phyloP scores from a whole-genome alignment of 2,888 invertebrate genomes.

The Tryphoninae sp. region DNA sequence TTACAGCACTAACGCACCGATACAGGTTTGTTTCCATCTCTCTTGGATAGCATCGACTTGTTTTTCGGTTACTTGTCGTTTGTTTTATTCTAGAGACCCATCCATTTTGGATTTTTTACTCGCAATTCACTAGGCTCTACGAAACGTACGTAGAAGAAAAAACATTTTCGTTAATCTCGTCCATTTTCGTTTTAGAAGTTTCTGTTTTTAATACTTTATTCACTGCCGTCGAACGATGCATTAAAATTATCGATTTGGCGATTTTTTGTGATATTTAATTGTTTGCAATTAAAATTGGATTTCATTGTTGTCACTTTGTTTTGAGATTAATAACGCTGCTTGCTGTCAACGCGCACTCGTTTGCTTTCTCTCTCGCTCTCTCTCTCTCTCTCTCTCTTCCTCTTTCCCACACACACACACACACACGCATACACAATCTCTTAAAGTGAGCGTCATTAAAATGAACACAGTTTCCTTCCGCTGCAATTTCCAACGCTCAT shows the following conservation, averaged over 20 bases:
- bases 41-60: conserved; percentile 1
- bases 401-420: no score
- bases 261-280: conserved; percentile 16
- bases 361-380: neutral
- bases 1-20: conserved; percentile 25
- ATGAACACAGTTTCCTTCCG: conserved; percentile 34
- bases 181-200: conserved; percentile 33
- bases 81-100: conserved; percentile 25
- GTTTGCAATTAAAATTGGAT: conserved; percentile 42
- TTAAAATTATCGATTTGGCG: conserved; percentile 24
- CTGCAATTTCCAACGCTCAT: conserved; percentile 24
- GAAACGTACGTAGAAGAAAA: conserved; percentile 59
- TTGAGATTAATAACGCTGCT: conserved; percentile 15
- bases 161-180: conserved; percentile 60
- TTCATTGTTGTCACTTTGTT: conserved; percentile 32
- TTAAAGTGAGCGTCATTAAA: conserved; percentile 8
- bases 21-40: conserved; percentile 24
- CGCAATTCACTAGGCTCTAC: conserved; percentile 58
- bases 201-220: conserved; percentile 42
- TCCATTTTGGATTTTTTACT: conserved; percentile 28
- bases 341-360: neutral
- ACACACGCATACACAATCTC: neutral
- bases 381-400: conserved; percentile 7
- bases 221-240: conserved; percentile 9
- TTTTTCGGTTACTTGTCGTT: conserved; percentile 22